Percentiles rank a stretch among this genome's conserved stretches.
phyloP scores from a whole-genome alignment of 1,140 invertebrate genomes.

The Acromyrmex echinatior region DNA sequence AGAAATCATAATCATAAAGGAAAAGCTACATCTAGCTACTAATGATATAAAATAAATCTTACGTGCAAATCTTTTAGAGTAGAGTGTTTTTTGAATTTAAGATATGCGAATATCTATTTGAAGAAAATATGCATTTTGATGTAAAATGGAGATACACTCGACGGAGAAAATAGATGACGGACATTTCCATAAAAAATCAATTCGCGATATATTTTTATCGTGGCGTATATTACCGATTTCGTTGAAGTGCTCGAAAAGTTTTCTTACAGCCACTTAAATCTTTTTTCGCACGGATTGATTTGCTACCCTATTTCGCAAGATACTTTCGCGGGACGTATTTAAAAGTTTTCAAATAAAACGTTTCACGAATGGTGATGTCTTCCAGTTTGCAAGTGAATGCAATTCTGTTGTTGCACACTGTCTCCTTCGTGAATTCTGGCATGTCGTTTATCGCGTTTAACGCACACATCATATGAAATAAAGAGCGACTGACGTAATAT shows the following conservation, averaged over 20 bases:
- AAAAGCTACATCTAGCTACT: neutral
- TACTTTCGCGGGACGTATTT: slow-evolving; percentile 45
- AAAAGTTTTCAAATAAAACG: slow-evolving; percentile 58
- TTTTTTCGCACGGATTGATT: slow-evolving; percentile 36
- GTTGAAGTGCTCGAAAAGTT: slow-evolving; percentile 45
- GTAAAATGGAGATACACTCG: slow-evolving; percentile 26
- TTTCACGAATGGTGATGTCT: slow-evolving; percentile 29
- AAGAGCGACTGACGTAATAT: neutral
- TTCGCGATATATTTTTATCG: slow-evolving; percentile 41
- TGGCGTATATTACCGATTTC: slow-evolving; percentile 45
- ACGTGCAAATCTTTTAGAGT: neutral
- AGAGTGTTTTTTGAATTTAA: slow-evolving; percentile 21
- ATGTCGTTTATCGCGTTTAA: slow-evolving; percentile 10
- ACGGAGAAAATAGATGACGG: slow-evolving; percentile 1
- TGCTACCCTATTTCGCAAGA: slow-evolving; percentile 11
- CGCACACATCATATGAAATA: neutral
- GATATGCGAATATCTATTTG: neutral
- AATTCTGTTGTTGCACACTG: slow-evolving; percentile 22
- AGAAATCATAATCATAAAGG: neutral
- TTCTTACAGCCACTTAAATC: slow-evolving; percentile 54
- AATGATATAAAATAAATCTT: slow-evolving; percentile 23
- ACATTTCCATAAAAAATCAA: slow-evolving; percentile 48
- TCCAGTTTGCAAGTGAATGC: slow-evolving; percentile 19
- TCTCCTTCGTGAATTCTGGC: slow-evolving; percentile 5
- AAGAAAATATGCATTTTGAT: slow-evolving; percentile 25